Evolutionary conservation across 2,888 invertebrate species (phyloP).

Genomic region (Athetis lepigone): DNA sequence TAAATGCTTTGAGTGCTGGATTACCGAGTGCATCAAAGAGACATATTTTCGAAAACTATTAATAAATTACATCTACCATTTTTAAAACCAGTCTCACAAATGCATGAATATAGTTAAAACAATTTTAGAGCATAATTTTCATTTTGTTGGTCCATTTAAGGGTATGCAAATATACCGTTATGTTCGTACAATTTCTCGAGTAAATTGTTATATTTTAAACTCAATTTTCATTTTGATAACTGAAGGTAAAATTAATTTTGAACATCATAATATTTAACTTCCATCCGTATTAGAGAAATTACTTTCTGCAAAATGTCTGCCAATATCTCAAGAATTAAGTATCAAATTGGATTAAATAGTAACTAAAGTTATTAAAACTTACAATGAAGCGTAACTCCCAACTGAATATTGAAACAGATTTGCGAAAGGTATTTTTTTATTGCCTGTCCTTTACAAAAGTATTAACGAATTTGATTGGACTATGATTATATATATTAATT

Average conservation of each 20-base stretch:
- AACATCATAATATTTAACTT: not conserved
- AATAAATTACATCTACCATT: too few relatives aligned
- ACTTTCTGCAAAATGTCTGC: not conserved
- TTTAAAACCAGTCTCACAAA: not conserved
- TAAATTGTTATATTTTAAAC: not conserved
- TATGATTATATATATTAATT: too few relatives aligned
- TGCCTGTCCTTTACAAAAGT: too few relatives aligned
- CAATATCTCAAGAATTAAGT: not conserved
- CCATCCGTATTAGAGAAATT: not conserved
- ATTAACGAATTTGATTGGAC: too few relatives aligned
- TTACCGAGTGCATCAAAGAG: too few relatives aligned
- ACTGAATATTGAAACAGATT: not conserved
- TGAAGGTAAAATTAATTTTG: too few relatives aligned
- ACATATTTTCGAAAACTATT: too few relatives aligned
- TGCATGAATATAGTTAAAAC: not conserved
- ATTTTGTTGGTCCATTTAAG: not conserved
- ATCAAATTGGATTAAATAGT: slow-evolving; percentile 2
- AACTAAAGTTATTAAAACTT: slow-evolving; percentile 6
- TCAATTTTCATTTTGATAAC: not conserved
- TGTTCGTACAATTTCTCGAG: not conserved
- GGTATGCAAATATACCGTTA: not conserved
- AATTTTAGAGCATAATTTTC: not conserved
- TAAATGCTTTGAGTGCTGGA: too few relatives aligned
- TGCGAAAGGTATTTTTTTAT: too few relatives aligned
- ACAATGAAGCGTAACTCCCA: not conserved